Base-by-base conservation (phyloP, 2,113 vertebrate genomes). In the Raja brachyura region DNA sequence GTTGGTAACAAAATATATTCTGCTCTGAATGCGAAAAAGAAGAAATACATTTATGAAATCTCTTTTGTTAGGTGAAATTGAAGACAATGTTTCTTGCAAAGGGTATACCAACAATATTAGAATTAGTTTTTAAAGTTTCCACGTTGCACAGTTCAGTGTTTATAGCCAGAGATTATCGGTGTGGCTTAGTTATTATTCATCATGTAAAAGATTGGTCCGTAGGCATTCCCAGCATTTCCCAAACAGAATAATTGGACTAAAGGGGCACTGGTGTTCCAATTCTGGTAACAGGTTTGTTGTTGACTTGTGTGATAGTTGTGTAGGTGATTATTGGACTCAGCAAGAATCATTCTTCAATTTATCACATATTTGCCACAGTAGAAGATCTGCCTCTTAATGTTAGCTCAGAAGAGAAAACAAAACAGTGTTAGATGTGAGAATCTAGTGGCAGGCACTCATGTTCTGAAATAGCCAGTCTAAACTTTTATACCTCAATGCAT, bases 291-390 rank as follows among this genome's bases (percentile, higher is more conserved):
- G 61, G 88, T 90, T 90, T 90, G n/a, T 31, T 33, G 59, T 48
- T 90, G 20, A 66, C n/a, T 90, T 68, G 63, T 68, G 13, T 68
- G 63, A 68, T 90, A 63, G 4, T 16, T 48, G 63, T 90, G 14
- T 90, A 90, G 88, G 88, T 90, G 18, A 70, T 70, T 70, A 56
- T 70, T 90, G 16, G 20, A 90, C 31, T 39, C 88, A 90, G 88
- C 88, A 68, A 33, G 16, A 39, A 14, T 68, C 83, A 6, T 66
- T 28, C 86, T 66, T 63, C 28, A 66, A 66, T 66, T 66, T 31
- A 14, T 90, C 86, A 90, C 88, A 90, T 66, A n/a, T 39, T 70
- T 3, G 22, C n/a, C 28, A 31, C 59, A 88, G 31, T 6, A 22
- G 88, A 68, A 39, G 56, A 68, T 31, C 63, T 31, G 33, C 28